Base-by-base conservation (phyloP, 2,797 vertebrate genomes). In the Glossophaga mutica region DNA sequence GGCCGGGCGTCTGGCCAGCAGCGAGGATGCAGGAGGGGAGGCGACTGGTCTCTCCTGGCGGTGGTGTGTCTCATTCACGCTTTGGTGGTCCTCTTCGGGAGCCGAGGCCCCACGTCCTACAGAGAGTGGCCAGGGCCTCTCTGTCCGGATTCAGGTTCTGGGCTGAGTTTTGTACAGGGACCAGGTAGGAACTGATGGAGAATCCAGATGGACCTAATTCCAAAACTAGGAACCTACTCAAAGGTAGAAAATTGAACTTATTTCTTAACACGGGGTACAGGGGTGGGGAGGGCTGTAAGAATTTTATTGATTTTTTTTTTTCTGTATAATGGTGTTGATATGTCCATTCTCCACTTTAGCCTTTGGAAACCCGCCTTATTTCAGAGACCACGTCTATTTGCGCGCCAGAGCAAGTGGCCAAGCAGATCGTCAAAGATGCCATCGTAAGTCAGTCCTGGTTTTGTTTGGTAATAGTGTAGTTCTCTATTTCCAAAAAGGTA, bases 321-420 rank as follows among this genome's bases (percentile, higher is more conserved):
- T 29, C n/a, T n/a, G n/a, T 62, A 26, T 9, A 67, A 50, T 81
- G 91, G 21, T 81, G 55, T 59, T 65, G 48, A 70, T 46, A 44
- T 39, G 0, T 65, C 26, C 93, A 4, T 32, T 96, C 87, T 95
- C 0, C 68, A 39, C 89, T 95, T 62, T 88, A 99, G 99, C 99
- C 99, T 90, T 98, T 99, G 76, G 99, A 99, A 98, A 99, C 99
- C 14, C 99, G 98, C 96, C 97, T 99, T 82, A 99, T 99, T 98
- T 99, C 99, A 34, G 99, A 99, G 98, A 99, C 99, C 2, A 99
- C 99, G 74, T 99, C 99, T 74, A 97, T 99, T 97, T 99, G 99
- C 98, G 99, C 99, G 97, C 99, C 99, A 52, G 99, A 99, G 26
- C 99, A 99, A 98, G 99, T 99, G 29, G 99, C 99, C 97, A 99